Percentiles rank a stretch among this genome's conserved stretches.
These are phyloP conservation scores for Tetraodon nigroviridis DNA, from an alignment of 2,113 vertebrate species.

Conservation along the genomic window DNA sequence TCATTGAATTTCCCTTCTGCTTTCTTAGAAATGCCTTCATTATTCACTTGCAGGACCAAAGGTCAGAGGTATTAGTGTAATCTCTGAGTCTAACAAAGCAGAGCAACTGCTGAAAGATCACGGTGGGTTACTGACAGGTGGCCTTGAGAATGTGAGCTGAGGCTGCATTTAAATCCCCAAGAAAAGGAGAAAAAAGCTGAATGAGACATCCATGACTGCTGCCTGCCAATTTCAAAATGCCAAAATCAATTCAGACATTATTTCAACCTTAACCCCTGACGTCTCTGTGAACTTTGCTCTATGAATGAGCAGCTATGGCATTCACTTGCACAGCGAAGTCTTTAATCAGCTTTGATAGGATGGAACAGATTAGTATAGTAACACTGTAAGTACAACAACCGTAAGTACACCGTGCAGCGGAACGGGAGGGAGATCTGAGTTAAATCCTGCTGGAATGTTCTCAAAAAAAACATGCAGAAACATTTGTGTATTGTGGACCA, in stretches of 20 bases:
- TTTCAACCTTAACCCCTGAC: not conserved
- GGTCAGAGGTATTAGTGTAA: constrained; percentile 46
- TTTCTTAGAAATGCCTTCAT: constrained; percentile 25
- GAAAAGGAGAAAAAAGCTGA: not conserved
- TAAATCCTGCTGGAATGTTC: not conserved
- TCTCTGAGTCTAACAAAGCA: constrained; percentile 8
- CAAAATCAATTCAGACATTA: not conserved
- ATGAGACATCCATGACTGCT: not conserved
- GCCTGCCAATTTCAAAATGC: not conserved
- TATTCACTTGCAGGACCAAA: constrained; percentile 25
- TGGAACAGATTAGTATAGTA: constrained; percentile 44
- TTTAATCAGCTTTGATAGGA: constrained; percentile 63
- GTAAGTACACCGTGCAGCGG: not conserved
- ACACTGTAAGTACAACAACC: constrained; percentile 2
- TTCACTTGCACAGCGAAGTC: constrained; percentile 52
- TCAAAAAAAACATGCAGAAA: not conserved
- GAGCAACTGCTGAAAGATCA: constrained; percentile 27
- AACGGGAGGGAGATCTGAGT: not conserved
- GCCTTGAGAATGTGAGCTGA: too few relatives aligned
- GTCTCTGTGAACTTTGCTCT: constrained; percentile 43
- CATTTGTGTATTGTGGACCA: not conserved
- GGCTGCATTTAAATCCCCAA: too few relatives aligned
- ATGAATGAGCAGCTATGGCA: constrained; percentile 49
- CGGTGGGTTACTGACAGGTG: constrained; percentile 7
- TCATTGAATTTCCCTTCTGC: not conserved